Evolutionary conservation across 2,888 invertebrate species (phyloP), one percentile per base, ranked within the genome.

Genomic region (Tiliacea citrago): DNA sequence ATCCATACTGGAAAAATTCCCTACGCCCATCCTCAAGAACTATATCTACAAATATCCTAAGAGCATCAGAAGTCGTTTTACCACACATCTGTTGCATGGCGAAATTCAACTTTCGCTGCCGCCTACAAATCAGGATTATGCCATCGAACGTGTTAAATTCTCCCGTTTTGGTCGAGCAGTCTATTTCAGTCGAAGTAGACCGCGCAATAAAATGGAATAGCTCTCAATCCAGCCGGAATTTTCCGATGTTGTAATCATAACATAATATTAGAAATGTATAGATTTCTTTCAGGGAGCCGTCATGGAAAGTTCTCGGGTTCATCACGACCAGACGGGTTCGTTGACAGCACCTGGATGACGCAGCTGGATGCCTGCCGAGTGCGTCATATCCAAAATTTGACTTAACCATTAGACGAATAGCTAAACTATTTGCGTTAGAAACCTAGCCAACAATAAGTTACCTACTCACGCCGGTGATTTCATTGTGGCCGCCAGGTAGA

Each of bases 301-400:
- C 81, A 85, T 88, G 88, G 89, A 89, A 90, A 86, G 58, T 86
- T 88, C 68, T 85, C 63, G 58, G 67, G 74, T 53, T 71, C 70
- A 73, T 47, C 55, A 10, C 13, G 51, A 42, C 24, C 71, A 81
- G 85, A 85, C 80, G 84, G 84, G 92, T 91, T 93, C 90, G 92
- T 91, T 92, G 92, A 91, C 92, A 92, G 91, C 78, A 90, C 91
- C 90, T 90, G 88, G 68, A 78, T 93, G 93, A 93, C 92, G 92
- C 89, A 89, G 82, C 79, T 83, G 83, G 82, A 91, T 90, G 80
- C 89, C 83, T 75, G 81, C 78, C 83, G 79, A 76, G 82, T 94
- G 93, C 92, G 93, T 94, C 94, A 94, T 79, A 82, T 81, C 77
- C 86, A 86, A 91, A 92, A 90, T 90, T 90, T 88, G 86, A 89